A percentile compares a stretch with the other conserved stretches of the same genome.
Evolutionary conservation across 2,797 vertebrate genomes (phyloP).

Genomic region (Ataeniobius toweri): DNA sequence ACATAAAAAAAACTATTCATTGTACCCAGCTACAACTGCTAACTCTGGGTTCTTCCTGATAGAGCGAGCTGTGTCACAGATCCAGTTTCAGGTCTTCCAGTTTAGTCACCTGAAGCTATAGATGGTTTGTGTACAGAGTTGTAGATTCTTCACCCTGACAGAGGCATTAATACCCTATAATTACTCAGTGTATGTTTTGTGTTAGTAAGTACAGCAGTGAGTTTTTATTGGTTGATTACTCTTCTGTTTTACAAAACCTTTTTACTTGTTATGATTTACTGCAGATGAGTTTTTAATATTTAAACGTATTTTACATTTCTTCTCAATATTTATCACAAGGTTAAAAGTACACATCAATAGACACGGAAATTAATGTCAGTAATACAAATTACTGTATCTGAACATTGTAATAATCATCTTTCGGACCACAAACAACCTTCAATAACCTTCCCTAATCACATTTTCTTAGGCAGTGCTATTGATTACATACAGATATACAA

Average conservation of each 20-base stretch:
- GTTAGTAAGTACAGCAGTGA: slow-evolving; percentile 42
- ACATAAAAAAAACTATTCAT: background rate
- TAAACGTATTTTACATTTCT: slow-evolving; percentile 11
- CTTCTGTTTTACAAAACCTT: slow-evolving; percentile 22
- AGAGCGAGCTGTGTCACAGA: background rate
- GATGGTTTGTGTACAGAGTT: background rate
- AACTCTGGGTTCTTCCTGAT: background rate
- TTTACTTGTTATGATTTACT: slow-evolving; percentile 39
- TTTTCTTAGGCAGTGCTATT: slow-evolving; percentile 67
- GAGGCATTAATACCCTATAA: background rate
- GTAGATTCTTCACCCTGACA: background rate
- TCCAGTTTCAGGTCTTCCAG: background rate
- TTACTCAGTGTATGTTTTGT: background rate
- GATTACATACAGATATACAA: slow-evolving; percentile 70
- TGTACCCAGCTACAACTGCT: too few species aligned
- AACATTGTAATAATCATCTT: slow-evolving; percentile 61
- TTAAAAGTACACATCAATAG: slow-evolving; percentile 76
- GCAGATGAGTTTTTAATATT: slow-evolving; percentile 27
- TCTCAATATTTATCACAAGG: slow-evolving; percentile 75
- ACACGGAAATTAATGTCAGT: slow-evolving; percentile 64
- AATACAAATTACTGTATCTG: slow-evolving; percentile 61
- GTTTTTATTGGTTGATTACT: slow-evolving; percentile 29
- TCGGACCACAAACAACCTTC: slow-evolving; percentile 62
- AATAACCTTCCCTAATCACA: slow-evolving; percentile 77
- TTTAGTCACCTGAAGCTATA: background rate